A percentile compares a stretch with the other conserved stretches of the same genome.
Evolutionary conservation across 1,140 invertebrate species (phyloP).

Genomic region (Acromyrmex heyeri): DNA sequence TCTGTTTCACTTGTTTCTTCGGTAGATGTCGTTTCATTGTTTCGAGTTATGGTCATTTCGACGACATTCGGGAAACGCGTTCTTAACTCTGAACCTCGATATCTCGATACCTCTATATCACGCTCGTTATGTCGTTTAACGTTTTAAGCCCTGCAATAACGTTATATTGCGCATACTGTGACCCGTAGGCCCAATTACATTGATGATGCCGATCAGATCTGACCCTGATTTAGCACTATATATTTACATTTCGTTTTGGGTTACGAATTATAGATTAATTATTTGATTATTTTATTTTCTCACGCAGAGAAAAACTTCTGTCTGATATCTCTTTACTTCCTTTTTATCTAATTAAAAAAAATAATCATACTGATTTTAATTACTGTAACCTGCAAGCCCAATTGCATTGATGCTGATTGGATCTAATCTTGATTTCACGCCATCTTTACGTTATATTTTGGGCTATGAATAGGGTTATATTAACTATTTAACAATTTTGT

Average conservation of each 20-base stretch:
- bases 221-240: not conserved
- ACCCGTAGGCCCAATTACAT: not conserved
- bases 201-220: not conserved
- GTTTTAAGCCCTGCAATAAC: slow-evolving; percentile 9
- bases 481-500: no score
- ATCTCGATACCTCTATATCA: not conserved
- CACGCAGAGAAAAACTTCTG: no score
- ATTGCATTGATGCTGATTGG: slow-evolving; percentile 12
- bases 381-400: not conserved
- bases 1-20: not conserved
- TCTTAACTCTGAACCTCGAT: slow-evolving; percentile 24
- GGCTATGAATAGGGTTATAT: no score
- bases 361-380: not conserved
- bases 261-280: no score
- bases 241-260: not conserved
- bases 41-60: not conserved
- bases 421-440: not conserved
- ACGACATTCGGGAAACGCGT: not conserved
- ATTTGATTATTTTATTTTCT: no score
- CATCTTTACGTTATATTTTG: not conserved
- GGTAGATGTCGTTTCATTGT: slow-evolving; percentile 10
- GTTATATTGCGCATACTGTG: not conserved
- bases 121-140: slow-evolving; percentile 23
- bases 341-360: slow-evolving; percentile 10
- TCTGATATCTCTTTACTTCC: not conserved